A percentile compares a stretch with the other conserved stretches of the same genome.
These are phyloP conservation scores for Grus americana DNA, from an alignment of 2,113 vertebrate species.

Conservation along the genomic window DNA sequence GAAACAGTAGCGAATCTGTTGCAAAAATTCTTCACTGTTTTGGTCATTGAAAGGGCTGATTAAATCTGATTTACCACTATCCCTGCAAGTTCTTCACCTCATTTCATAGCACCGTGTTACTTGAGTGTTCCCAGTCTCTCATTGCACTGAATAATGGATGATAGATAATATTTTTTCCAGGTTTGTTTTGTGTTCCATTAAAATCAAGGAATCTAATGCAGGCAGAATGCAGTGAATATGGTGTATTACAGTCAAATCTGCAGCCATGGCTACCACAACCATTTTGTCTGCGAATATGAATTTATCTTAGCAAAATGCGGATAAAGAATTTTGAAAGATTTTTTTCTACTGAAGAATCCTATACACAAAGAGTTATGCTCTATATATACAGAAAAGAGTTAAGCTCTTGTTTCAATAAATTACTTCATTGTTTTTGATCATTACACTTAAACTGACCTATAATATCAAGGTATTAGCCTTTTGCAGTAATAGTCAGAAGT, in stretches of 20 bases:
- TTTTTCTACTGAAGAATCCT: not conserved
- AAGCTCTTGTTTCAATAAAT: not conserved
- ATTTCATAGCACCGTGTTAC: not conserved
- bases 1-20: not conserved
- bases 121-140: not conserved
- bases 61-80: not conserved
- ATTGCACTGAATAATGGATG: not conserved
- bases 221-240: not conserved
- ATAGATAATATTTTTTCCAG: not conserved
- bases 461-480: not conserved
- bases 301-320: not conserved
- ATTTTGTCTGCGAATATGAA: not conserved
- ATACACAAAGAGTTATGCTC: not conserved
- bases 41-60: not conserved
- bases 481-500: not conserved
- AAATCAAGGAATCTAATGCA: not conserved
- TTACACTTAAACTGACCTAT: not conserved
- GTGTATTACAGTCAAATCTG: not conserved
- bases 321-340: not conserved
- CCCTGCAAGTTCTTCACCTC: not conserved
- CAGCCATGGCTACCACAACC: not conserved
- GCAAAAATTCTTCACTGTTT: not conserved
- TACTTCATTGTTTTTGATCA: not conserved
- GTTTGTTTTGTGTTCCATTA: not conserved
- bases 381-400: not conserved